Evolutionary conservation across 1,140 invertebrate species (phyloP).

Genomic region (Acyrthosiphon pisum): DNA sequence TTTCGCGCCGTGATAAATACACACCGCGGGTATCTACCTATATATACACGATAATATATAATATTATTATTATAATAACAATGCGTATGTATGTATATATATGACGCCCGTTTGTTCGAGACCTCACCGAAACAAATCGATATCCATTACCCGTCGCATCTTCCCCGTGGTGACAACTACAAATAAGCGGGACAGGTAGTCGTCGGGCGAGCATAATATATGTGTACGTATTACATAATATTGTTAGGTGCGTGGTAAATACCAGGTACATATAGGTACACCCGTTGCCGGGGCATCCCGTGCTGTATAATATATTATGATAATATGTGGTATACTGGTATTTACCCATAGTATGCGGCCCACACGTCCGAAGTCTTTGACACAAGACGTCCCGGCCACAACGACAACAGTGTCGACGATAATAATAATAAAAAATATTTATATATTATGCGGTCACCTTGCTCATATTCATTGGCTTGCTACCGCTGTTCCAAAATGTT

Average conservation of each 20-base stretch:
- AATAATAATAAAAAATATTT: not conserved
- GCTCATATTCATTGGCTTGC: not conserved
- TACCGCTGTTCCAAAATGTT: not conserved
- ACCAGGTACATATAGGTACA: not conserved
- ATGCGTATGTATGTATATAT: not conserved
- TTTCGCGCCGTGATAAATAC: conserved; percentile 8
- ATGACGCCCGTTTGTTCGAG: not conserved
- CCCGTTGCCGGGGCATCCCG: not conserved
- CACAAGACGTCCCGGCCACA: not conserved
- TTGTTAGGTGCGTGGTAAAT: not conserved
- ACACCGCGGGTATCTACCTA: not conserved
- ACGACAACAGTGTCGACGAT: not conserved
- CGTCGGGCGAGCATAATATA: not conserved
- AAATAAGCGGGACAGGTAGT: conserved; percentile 7
- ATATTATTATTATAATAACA: not conserved
- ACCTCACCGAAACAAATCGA: conserved; percentile 44
- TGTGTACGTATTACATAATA: not conserved
- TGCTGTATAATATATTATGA: not conserved
- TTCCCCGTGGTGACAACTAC: conserved; percentile 46
- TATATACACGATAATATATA: not conserved
- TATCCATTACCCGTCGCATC: conserved; percentile 31
- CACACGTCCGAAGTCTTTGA: not conserved
- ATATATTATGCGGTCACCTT: no score
- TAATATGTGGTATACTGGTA: not conserved
- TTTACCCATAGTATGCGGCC: not conserved